These are phyloP conservation scores for Strix occidentalis DNA, from an alignment of 2,797 vertebrate species.

Conservation along the genomic window DNA sequence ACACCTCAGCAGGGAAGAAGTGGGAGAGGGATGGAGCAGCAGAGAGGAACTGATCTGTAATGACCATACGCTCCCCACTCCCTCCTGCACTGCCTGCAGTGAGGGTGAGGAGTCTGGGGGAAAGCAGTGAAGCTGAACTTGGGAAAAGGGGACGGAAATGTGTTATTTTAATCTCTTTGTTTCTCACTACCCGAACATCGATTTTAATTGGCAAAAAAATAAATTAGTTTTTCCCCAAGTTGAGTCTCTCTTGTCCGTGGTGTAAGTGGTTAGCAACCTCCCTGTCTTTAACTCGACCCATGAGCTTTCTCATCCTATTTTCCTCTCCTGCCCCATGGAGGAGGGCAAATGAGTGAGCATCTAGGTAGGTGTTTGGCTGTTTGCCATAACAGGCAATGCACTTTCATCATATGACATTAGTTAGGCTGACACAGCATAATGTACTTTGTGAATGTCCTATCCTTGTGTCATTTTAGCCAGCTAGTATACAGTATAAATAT, in stretches of 20 bases:
- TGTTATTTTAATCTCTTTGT: background rate
- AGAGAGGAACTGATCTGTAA: background rate
- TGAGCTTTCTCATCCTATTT: background rate
- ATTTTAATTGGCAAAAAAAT: background rate
- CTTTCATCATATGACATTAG: background rate
- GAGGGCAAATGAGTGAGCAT: background rate
- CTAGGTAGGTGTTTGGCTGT: background rate
- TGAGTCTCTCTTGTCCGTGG: background rate
- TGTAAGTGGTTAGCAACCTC: background rate
- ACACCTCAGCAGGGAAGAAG: background rate
- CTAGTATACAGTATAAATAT: background rate
- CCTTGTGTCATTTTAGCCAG: background rate
- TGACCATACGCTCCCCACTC: rapidly evolving
- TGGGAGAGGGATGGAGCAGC: background rate
- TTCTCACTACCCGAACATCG: background rate
- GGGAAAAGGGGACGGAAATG: background rate
- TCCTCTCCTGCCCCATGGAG: background rate
- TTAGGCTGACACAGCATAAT: background rate
- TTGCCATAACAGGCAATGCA: background rate
- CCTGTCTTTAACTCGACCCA: background rate
- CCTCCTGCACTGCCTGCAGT: background rate
- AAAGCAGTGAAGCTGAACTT: background rate
- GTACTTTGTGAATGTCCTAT: background rate
- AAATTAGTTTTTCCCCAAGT: background rate
- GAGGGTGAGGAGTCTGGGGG: background rate